phyloP scores from a whole-genome alignment of 1,140 invertebrate genomes.

The Olivierus martensii region DNA sequence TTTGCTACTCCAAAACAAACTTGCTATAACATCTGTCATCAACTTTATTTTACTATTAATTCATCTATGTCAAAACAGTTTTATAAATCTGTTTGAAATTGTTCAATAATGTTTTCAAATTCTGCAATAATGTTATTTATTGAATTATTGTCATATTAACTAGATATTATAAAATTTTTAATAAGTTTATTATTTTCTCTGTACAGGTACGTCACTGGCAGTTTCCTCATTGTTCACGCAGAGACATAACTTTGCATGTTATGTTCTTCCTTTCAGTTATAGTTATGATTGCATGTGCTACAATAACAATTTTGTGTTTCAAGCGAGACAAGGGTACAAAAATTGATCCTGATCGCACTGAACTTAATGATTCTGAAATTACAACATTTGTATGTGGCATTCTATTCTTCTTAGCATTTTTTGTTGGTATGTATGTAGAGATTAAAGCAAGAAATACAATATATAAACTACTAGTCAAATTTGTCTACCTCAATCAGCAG shows the following conservation, averaged over 20 bases:
- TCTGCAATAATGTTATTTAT: too few species aligned
- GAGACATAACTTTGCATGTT: slow-evolving; percentile 37
- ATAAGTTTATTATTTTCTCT: too few species aligned
- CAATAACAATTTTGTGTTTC: slow-evolving; percentile 38
- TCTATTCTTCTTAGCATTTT: slow-evolving; percentile 41
- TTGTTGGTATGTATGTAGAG: slow-evolving; percentile 42
- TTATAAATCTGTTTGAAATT: too few species aligned
- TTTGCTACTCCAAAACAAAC: too few species aligned
- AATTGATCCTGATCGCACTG: slow-evolving; percentile 26
- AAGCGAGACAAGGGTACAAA: slow-evolving; percentile 33
- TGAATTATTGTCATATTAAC: too few species aligned
- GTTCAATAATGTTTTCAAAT: too few species aligned
- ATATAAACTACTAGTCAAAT: slow-evolving; percentile 35
- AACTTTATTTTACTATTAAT: too few species aligned
- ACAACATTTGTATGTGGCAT: slow-evolving; percentile 39
- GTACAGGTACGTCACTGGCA: slow-evolving; percentile 31
- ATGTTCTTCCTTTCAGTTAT: slow-evolving; percentile 35
- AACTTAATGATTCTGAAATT: slow-evolving; percentile 36
- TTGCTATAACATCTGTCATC: too few species aligned
- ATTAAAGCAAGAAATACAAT: slow-evolving; percentile 39
- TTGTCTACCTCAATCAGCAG: slow-evolving; percentile 37
- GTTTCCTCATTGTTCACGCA: slow-evolving; percentile 32
- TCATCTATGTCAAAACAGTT: too few species aligned
- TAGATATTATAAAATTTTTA: too few species aligned
- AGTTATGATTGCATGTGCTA: slow-evolving; percentile 37